These are phyloP conservation scores for Cacoxenus indagator DNA, from an alignment of 2,888 invertebrate genomes.

Conservation along the genomic window DNA sequence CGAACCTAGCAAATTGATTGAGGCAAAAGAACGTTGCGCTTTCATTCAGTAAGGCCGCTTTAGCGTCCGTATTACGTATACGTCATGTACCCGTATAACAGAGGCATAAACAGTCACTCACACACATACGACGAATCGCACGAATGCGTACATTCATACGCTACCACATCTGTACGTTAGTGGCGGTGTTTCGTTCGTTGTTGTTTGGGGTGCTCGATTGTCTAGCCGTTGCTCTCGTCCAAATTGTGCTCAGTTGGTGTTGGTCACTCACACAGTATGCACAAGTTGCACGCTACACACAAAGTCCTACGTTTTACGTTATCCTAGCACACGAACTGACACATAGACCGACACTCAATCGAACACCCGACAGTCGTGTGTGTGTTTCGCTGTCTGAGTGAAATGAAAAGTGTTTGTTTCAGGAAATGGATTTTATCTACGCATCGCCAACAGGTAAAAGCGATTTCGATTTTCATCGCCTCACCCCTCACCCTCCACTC, in stretches of 20 bases:
- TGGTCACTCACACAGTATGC: slow-evolving; percentile 56
- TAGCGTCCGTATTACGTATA: slow-evolving; percentile 8
- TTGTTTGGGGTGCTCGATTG: background rate
- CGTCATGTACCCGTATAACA: no score
- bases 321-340: background rate
- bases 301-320: background rate
- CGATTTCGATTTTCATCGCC: no score
- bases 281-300: slow-evolving; percentile 34
- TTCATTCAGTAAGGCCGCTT: slow-evolving; percentile 13
- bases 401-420: no score
- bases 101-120: background rate
- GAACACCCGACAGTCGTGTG: background rate
- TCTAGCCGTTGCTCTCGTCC: slow-evolving; percentile 6
- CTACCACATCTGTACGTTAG: background rate
- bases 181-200: background rate
- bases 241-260: slow-evolving; percentile 54
- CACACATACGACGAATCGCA: background rate
- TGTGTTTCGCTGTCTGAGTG: no score
- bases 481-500: no score
- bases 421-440: no score
- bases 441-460: no score
- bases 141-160: background rate
- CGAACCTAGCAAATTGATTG: background rate
- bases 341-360: background rate
- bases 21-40: no score